These are phyloP conservation scores for Myocastor coypus DNA, from an alignment of 2,113 vertebrate genomes.

Conservation along the genomic window DNA sequence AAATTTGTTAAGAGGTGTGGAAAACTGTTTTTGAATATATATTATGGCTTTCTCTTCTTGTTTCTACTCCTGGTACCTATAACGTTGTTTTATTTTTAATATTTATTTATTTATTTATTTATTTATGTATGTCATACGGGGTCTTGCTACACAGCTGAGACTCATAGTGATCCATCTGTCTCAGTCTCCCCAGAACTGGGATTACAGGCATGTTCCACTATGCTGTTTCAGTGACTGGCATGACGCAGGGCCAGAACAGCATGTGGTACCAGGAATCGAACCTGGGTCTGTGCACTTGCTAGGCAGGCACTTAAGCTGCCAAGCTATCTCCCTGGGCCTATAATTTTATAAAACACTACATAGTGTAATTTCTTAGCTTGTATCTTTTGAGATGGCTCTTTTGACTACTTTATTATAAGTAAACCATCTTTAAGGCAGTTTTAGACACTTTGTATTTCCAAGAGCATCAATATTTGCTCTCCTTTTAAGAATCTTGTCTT, in stretches of 20 bases:
- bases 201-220: no score
- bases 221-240: no score
- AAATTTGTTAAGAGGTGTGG: slow-evolving; percentile 9
- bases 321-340: neutral
- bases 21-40: neutral
- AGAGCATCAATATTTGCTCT: neutral
- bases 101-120: no score
- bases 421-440: slow-evolving; percentile 43
- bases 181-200: no score
- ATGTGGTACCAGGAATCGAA: no score
- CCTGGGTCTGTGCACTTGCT: no score
- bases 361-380: neutral
- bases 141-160: no score
- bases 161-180: no score
- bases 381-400: neutral
- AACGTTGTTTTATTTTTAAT: neutral
- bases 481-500: neutral
- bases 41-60: slow-evolving; percentile 13
- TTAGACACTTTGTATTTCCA: neutral
- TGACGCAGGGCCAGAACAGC: no score
- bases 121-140: no score
- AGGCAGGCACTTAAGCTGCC: no score
- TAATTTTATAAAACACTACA: slow-evolving; percentile 42
- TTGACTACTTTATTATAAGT: slow-evolving; percentile 14
- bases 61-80: neutral